These are phyloP conservation scores for Asobara japonica DNA, from an alignment of 1,140 invertebrate species.

Conservation along the genomic window DNA sequence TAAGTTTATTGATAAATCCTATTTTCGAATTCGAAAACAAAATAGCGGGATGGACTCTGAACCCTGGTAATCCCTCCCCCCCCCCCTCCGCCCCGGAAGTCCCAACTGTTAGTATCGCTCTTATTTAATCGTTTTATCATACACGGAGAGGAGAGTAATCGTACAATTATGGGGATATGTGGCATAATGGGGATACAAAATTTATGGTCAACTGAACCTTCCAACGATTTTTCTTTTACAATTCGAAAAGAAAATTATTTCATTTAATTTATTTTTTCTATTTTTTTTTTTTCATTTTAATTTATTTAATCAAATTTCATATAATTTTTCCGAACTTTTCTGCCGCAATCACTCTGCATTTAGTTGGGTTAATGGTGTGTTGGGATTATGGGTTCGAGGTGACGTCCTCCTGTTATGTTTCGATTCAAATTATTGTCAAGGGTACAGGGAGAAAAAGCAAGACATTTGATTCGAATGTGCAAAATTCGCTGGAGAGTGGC, in stretches of 20 bases:
- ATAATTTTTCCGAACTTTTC: conserved; percentile 49
- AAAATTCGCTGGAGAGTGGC: too few species aligned
- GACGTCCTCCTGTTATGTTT: conserved; percentile 24
- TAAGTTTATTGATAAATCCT: not conserved
- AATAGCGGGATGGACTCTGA: conserved; percentile 34
- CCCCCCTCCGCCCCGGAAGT: too few species aligned
- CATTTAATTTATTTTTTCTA: too few species aligned
- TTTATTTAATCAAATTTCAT: not conserved
- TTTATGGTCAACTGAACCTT: too few species aligned
- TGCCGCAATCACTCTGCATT: conserved; percentile 55
- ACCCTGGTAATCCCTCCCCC: conserved; percentile 27
- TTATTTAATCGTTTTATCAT: not conserved
- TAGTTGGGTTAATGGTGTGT: conserved; percentile 18
- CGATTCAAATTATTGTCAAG: not conserved
- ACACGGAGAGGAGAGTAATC: too few species aligned
- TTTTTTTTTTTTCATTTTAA: too few species aligned
- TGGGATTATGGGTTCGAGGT: conserved; percentile 36
- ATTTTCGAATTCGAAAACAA: conserved; percentile 2
- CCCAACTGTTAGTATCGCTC: conserved; percentile 37
- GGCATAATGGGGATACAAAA: too few species aligned
- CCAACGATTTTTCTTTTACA: too few species aligned
- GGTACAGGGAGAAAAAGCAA: too few species aligned
- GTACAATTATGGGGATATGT: too few species aligned
- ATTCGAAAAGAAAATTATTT: too few species aligned
- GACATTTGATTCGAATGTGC: too few species aligned